A percentile compares a stretch with the other conserved stretches of the same genome.
phyloP scores from a whole-genome alignment of 2,888 invertebrate species.

The Stenurella melanura region DNA sequence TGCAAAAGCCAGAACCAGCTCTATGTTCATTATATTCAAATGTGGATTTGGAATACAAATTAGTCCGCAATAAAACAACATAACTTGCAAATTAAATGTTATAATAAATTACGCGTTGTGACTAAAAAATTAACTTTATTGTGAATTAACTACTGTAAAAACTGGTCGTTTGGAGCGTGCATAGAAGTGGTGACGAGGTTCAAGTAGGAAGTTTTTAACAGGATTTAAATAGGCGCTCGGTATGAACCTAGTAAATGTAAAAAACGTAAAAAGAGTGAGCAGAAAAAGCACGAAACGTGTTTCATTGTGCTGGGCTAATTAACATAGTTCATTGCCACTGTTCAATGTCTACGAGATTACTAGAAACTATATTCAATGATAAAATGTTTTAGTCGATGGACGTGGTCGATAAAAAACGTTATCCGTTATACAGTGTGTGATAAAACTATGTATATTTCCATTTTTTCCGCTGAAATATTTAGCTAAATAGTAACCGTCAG shows the following conservation, averaged over 20 bases:
- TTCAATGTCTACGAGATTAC: slow-evolving; percentile 48
- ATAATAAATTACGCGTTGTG: neutral
- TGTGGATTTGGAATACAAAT: neutral
- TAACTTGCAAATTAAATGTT: slow-evolving; percentile 7
- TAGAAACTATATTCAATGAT: slow-evolving; percentile 35
- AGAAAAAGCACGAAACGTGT: slow-evolving; percentile 58
- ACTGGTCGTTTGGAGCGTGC: slow-evolving; percentile 10
- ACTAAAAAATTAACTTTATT: slow-evolving; percentile 16
- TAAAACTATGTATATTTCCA: no score
- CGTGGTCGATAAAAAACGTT: neutral
- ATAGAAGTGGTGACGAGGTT: slow-evolving; percentile 15
- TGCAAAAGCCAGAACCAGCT: neutral
- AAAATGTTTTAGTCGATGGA: neutral
- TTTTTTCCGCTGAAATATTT: no score
- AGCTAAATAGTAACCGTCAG: no score
- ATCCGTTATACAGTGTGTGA: no score
- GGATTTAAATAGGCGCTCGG: slow-evolving; percentile 31
- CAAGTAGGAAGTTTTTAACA: slow-evolving; percentile 34
- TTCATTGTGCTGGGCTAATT: slow-evolving; percentile 62
- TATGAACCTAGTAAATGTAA: slow-evolving; percentile 35
- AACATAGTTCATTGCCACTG: slow-evolving; percentile 64
- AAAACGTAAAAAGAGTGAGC: slow-evolving; percentile 40
- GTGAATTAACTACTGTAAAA: neutral
- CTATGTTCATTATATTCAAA: neutral
- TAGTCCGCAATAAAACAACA: neutral